phyloP scores from a whole-genome alignment of 2,888 invertebrate genomes.

The Serrognathus titanus region DNA sequence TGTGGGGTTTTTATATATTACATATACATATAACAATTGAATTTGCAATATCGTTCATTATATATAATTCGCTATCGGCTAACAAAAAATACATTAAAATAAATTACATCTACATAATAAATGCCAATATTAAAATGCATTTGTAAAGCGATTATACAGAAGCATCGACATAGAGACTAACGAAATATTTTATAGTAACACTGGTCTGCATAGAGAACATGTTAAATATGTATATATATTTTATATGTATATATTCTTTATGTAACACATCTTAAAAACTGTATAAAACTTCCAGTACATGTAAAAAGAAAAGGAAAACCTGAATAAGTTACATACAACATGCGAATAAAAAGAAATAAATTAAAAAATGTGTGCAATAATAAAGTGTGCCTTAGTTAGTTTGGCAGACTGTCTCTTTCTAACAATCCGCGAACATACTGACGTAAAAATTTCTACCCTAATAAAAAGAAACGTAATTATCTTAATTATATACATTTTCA shows the following conservation, averaged over 20 bases:
- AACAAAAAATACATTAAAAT: conserved; percentile 28
- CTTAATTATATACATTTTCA: conserved; percentile 13
- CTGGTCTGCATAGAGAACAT: conserved; percentile 12
- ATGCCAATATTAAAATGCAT: conserved; percentile 31
- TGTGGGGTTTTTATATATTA: too few species aligned
- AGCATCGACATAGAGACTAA: conserved; percentile 15
- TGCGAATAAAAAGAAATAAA: conserved; percentile 14
- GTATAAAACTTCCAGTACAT: conserved; percentile 10
- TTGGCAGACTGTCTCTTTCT: neutral
- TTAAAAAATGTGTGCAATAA: conserved; percentile 7
- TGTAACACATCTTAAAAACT: conserved; percentile 9
- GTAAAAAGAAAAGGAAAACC: conserved; percentile 7
- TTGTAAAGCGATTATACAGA: conserved; percentile 22
- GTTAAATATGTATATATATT: conserved; percentile 6
- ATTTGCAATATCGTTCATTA: conserved; percentile 29
- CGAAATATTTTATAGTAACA: conserved; percentile 6
- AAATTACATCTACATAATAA: conserved; percentile 26
- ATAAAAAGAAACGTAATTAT: conserved; percentile 7
- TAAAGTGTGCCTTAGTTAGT: neutral
- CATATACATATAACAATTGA: conserved; percentile 32
- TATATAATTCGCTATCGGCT: conserved; percentile 25
- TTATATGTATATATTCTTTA: neutral
- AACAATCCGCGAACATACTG: neutral
- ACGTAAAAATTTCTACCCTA: conserved; percentile 5
- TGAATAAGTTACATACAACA: conserved; percentile 15